These are phyloP conservation scores for Seira ritae DNA, from an alignment of 2,888 invertebrate genomes.

Conservation along the genomic window DNA sequence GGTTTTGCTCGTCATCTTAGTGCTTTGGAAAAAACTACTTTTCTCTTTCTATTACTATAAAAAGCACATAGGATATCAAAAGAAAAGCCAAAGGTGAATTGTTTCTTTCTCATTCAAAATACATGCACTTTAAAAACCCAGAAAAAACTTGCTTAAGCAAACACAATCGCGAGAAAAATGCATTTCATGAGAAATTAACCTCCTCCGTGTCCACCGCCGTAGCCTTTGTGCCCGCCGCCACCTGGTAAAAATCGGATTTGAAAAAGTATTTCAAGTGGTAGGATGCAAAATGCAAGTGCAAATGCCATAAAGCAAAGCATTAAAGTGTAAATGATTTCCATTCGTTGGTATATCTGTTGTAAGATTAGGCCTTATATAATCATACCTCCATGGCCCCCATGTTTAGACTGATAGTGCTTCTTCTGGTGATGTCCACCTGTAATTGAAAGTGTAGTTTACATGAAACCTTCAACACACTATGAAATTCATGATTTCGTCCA, in stretches of 20 bases:
- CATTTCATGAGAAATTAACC: slow-evolving; percentile 40
- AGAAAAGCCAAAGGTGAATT: slow-evolving; percentile 19
- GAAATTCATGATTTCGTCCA: too few species aligned
- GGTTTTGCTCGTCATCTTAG: not conserved
- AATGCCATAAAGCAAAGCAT: not conserved
- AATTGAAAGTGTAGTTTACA: too few species aligned
- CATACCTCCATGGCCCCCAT: slow-evolving; percentile 46
- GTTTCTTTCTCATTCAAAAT: slow-evolving; percentile 1
- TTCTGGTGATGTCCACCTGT: slow-evolving; percentile 61
- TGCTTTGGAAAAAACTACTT: not conserved
- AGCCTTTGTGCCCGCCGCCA: slow-evolving; percentile 57
- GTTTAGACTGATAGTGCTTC: slow-evolving; percentile 38
- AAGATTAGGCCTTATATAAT: not conserved
- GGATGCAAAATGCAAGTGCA: not conserved
- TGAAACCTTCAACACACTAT: too few species aligned
- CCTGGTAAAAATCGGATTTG: not conserved
- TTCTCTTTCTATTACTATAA: not conserved
- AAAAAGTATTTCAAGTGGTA: slow-evolving; percentile 11
- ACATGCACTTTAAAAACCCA: not conserved
- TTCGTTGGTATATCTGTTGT: not conserved
- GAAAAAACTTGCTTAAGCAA: not conserved
- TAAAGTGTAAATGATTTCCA: not conserved
- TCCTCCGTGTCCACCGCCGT: slow-evolving; percentile 54
- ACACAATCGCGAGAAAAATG: slow-evolving; percentile 7
- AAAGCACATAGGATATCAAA: slow-evolving; percentile 27